Evolutionary conservation across 2,113 vertebrate genomes (phyloP).

Genomic region (Gallinago undulata): DNA sequence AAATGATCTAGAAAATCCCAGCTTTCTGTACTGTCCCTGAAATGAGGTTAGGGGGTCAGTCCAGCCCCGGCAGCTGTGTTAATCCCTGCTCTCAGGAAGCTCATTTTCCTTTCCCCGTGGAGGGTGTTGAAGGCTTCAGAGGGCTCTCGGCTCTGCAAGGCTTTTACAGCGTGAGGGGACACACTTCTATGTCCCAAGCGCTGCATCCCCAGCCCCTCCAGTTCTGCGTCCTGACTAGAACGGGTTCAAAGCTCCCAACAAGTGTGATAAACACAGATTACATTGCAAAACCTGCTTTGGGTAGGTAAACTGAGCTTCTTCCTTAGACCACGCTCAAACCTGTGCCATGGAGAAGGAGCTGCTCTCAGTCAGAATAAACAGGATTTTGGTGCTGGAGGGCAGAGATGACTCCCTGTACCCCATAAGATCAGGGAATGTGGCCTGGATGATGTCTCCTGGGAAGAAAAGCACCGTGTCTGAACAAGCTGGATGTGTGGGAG

Average conservation of each 20-base stretch:
- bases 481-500: not conserved
- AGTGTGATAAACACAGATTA: not conserved
- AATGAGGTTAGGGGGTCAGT: not conserved
- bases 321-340: not conserved
- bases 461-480: not conserved
- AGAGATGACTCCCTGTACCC: not conserved
- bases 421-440: accelerated
- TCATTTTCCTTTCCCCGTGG: accelerated
- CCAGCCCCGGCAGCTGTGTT: accelerated
- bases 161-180: not conserved
- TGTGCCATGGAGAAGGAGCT: not conserved
- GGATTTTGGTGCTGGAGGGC: not conserved
- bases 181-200: accelerated
- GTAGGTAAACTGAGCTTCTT: not conserved
- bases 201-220: accelerated
- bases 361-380: not conserved
- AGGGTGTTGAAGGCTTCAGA: accelerated
- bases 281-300: not conserved
- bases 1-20: not conserved
- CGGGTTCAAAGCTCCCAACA: accelerated
- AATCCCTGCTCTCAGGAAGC: not conserved
- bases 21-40: not conserved
- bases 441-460: not conserved
- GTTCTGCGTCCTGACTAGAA: not conserved
- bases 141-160: not conserved